Evolutionary conservation across 2,888 invertebrate species (phyloP).

Genomic region (Erpobdella octoculata): DNA sequence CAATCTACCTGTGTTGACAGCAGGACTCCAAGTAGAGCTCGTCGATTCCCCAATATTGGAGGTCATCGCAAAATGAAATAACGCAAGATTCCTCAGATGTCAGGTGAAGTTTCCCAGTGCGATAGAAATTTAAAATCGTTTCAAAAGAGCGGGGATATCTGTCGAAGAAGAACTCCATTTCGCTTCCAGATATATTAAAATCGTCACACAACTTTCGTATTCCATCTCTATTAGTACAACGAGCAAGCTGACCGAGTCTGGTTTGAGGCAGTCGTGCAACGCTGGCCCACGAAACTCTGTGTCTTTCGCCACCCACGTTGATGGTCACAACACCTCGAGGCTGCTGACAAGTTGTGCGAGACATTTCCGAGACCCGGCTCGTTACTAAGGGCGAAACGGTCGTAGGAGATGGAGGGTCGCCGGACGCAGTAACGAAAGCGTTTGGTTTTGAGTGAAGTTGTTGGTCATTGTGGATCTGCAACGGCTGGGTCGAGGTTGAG

Average conservation of each 20-base stretch:
- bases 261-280: slow-evolving; percentile 11
- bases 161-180: slow-evolving; percentile 30
- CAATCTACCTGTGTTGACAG: slow-evolving; percentile 22
- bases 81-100: slow-evolving; percentile 24
- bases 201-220: slow-evolving; percentile 28
- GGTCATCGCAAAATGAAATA: slow-evolving; percentile 16
- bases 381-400: neutral
- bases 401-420: too few species aligned
- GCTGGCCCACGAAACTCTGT: slow-evolving; percentile 26
- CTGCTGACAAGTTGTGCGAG: too few species aligned
- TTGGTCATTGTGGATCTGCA: too few species aligned
- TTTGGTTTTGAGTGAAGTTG: too few species aligned
- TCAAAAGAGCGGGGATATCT: slow-evolving; percentile 20
- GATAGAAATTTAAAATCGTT: slow-evolving; percentile 26
- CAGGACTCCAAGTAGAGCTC: slow-evolving; percentile 30
- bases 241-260: slow-evolving; percentile 17
- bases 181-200: slow-evolving; percentile 15
- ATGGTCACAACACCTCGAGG: slow-evolving; percentile 16
- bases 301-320: slow-evolving; percentile 29
- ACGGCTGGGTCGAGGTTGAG: too few species aligned
- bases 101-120: slow-evolving; percentile 29
- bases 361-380: too few species aligned
- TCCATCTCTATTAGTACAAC: slow-evolving; percentile 10
- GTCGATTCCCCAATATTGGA: slow-evolving; percentile 29
- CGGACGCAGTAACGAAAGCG: too few species aligned